Evolutionary conservation across 2,888 invertebrate genomes (phyloP).

Genomic region (Cremastinae sp.): DNA sequence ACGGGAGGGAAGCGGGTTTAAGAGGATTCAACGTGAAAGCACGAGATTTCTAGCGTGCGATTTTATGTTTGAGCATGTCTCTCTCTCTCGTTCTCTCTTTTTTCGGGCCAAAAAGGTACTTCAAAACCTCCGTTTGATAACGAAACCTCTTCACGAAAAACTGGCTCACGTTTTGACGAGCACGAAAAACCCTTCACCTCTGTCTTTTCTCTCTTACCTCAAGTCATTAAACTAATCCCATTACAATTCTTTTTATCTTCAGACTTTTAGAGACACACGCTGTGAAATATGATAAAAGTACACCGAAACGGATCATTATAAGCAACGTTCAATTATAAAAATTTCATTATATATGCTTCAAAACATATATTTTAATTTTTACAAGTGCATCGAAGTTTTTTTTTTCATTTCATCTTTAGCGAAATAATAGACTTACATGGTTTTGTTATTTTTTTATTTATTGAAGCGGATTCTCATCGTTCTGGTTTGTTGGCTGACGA

Average conservation of each 20-base stretch:
- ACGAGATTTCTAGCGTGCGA: slow-evolving; percentile 20
- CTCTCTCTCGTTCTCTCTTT: not conserved
- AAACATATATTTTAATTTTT: too few species aligned
- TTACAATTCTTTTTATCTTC: not conserved
- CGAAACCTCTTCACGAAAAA: slow-evolving; percentile 4
- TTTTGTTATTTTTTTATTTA: slow-evolving; percentile 11
- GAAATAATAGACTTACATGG: not conserved
- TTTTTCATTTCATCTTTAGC: too few species aligned
- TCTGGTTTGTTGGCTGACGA: slow-evolving; percentile 62
- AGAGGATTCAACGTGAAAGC: slow-evolving; percentile 33
- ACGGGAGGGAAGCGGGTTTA: slow-evolving; percentile 50
- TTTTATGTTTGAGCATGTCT: slow-evolving; percentile 31
- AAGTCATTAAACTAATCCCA: not conserved
- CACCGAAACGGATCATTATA: too few species aligned
- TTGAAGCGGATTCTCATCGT: slow-evolving; percentile 63
- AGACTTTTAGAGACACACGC: too few species aligned
- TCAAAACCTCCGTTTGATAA: slow-evolving; percentile 39
- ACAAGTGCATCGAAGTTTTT: too few species aligned
- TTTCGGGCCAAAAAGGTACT: slow-evolving; percentile 26
- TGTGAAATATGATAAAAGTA: too few species aligned
- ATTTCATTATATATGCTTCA: too few species aligned
- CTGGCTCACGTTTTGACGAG: not conserved
- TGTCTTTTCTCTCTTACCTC: not conserved
- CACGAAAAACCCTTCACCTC: not conserved
- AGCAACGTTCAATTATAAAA: too few species aligned